Evolutionary conservation across 2,797 vertebrate genomes (phyloP), one percentile per base, ranked within the genome.

Genomic region (Dendrocincla fuliginosa): DNA sequence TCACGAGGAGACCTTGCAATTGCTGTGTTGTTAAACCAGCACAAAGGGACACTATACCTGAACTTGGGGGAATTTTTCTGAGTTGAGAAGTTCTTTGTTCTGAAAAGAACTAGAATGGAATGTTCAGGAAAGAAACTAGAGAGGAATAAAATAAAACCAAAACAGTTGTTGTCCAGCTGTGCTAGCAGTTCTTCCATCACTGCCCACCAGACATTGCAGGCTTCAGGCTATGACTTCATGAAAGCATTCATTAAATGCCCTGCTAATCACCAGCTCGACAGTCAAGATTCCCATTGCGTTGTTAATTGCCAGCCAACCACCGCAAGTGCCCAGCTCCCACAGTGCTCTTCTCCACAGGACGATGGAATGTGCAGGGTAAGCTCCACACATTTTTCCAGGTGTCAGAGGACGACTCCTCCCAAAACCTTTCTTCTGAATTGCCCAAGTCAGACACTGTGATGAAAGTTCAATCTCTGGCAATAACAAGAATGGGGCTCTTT

Each of bases 191-290:
- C 60, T 90, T 99, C 98, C 57, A 70, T 98, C 98, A 94, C 97
- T 69, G 92, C 98, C 98, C 94, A 96, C 98, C 98, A 75, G 96
- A 93, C 86, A 49, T 87, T 8, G 47, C 63, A 95, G 98, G 98
- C 87, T 99, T 97, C 80, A 81, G 98, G 97, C 97, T 85, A 92
- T 87, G 97, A 98, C 89, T 92, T 98, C 98, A 99, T 98, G 84
- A 93, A 97, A 39, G 96, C 98, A 98, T 88, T 90, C 3, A 19
- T 7, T 24, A 4, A 77, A 97, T 97, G 97, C 97, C 30, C 97
- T 96, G 96, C 97, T 57, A 85, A 87, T 49, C 53, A 65, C 46
- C 95, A 95, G 92, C 89, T 97, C 14, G 4, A 24, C 27, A 79
- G 92, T 63, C 16, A 6, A 50, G 30, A 67, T 5, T 93, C 96